Evolutionary conservation across 2,888 invertebrate genomes (phyloP).

Genomic region (Athalia circularis): DNA sequence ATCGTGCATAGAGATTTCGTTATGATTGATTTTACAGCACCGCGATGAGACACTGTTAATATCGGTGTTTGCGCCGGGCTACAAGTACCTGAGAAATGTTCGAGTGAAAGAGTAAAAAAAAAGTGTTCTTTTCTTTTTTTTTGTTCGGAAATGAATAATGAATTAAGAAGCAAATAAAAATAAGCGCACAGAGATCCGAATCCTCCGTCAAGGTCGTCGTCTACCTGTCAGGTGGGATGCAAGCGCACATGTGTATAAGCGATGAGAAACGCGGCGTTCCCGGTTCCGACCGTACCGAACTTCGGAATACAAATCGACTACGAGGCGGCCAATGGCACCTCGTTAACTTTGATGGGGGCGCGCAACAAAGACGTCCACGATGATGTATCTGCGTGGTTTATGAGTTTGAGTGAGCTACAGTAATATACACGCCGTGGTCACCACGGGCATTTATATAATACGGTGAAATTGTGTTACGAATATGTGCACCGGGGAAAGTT

Average conservation of each 20-base stretch:
- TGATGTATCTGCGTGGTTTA: conserved; percentile 32
- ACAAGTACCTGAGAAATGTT: too few species aligned
- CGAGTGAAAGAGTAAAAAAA: neutral
- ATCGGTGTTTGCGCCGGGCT: too few species aligned
- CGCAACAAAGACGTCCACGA: conserved; percentile 56
- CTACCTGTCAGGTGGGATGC: conserved; percentile 58
- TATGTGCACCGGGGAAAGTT: too few species aligned
- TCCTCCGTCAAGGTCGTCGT: conserved; percentile 62
- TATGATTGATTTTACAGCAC: too few species aligned
- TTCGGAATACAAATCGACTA: conserved; percentile 49
- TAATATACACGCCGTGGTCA: too few species aligned
- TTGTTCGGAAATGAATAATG: neutral
- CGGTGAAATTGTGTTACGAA: too few species aligned
- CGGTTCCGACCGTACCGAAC: conserved; percentile 53
- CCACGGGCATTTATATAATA: too few species aligned
- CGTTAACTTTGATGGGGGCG: conserved; percentile 47
- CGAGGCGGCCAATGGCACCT: conserved; percentile 48
- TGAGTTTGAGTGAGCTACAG: neutral
- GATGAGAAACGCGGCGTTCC: conserved; percentile 21
- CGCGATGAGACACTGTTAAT: too few species aligned
- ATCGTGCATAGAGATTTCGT: too few species aligned
- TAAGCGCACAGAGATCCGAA: conserved; percentile 59
- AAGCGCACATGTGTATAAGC: conserved; percentile 46
- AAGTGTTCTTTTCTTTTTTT: neutral
- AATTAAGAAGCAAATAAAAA: conserved; percentile 9